phyloP scores from a whole-genome alignment of 2,113 vertebrate genomes.

The Panurus biarmicus region DNA sequence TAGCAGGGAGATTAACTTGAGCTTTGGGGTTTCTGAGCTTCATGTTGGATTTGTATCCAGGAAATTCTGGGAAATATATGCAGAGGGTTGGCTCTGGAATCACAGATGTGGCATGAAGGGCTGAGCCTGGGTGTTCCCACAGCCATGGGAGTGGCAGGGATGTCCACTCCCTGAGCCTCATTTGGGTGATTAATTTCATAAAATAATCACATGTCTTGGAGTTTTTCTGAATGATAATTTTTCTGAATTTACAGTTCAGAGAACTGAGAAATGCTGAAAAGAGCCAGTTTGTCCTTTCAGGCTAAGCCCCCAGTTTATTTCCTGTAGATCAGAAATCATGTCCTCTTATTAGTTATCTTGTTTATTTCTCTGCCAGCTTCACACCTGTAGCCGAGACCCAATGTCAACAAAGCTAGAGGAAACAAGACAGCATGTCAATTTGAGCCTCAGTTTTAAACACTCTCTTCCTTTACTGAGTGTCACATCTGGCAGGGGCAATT shows the following conservation, averaged over 20 bases:
- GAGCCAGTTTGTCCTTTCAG: background rate
- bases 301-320: background rate
- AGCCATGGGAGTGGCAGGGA: background rate
- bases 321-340: background rate
- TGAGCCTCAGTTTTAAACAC: background rate
- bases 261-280: background rate
- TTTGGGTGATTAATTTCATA: background rate
- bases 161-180: background rate
- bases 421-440: background rate
- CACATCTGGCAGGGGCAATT: background rate
- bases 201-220: background rate
- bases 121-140: background rate
- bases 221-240: background rate
- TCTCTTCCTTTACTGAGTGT: background rate
- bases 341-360: background rate
- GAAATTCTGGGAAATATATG: background rate
- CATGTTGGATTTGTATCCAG: background rate
- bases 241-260: background rate
- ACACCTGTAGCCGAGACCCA: constrained; percentile 15
- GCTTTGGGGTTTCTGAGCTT: background rate
- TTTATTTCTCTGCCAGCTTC: constrained; percentile 10
- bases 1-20: no score
- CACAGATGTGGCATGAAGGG: background rate
- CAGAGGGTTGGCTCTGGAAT: background rate
- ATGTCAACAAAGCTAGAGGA: background rate